Evolutionary conservation across 2,888 invertebrate species (phyloP).

Genomic region (Aspidiotus rigidus): DNA sequence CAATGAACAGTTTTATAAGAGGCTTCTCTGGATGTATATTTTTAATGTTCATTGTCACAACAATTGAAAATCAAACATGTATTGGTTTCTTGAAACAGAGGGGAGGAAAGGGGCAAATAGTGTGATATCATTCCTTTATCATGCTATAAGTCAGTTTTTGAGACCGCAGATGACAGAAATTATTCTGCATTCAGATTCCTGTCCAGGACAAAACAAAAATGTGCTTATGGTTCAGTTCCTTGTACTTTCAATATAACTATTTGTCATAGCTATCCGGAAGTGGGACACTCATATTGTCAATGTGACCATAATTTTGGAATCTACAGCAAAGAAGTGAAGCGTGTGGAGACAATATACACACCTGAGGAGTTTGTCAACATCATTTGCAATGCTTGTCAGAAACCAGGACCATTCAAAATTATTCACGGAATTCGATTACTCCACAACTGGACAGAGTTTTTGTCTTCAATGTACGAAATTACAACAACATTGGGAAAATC

Average conservation of each 20-base stretch:
- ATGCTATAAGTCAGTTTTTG: not conserved
- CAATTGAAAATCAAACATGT: constrained; percentile 19
- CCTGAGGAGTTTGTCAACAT: not conserved
- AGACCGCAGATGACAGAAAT: not conserved
- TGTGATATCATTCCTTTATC: not conserved
- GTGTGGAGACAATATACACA: not conserved
- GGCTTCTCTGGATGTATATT: constrained; percentile 36
- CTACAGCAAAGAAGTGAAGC: not conserved
- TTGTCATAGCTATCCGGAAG: not conserved
- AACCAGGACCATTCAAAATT: not conserved
- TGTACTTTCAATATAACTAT: not conserved
- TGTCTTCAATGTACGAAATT: not conserved
- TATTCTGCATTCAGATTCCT: not conserved
- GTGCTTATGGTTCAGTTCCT: not conserved
- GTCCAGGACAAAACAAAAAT: not conserved
- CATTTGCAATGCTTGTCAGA: not conserved
- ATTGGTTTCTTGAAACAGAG: not conserved
- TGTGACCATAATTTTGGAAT: not conserved
- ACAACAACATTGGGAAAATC: not conserved
- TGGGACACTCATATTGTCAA: not conserved
- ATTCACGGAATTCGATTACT: too few species aligned
- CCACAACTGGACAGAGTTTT: not conserved
- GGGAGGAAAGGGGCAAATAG: not conserved
- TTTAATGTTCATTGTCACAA: constrained; percentile 38
- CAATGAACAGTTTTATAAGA: constrained; percentile 36